A percentile compares a stretch with the other conserved stretches of the same genome.
Conservation (phyloP, 2,113 vertebrate species). For the Leucoraja erinaceus region DNA sequence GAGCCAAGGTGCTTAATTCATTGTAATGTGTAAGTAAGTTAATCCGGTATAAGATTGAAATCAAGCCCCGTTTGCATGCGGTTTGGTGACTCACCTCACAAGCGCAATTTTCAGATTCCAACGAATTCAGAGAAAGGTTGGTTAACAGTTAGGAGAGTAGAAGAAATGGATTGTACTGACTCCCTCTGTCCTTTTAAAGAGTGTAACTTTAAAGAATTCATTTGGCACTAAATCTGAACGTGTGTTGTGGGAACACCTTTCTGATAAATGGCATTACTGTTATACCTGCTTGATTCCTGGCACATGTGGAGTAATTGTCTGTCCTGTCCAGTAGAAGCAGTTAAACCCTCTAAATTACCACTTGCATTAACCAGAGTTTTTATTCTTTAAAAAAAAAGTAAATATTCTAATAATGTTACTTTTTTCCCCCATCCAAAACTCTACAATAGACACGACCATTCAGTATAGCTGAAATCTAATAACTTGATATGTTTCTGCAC, state of each 20-base stretch:
- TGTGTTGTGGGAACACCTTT: background rate
- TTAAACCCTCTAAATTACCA: constrained; percentile 6
- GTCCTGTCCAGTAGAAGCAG: background rate
- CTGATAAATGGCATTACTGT: constrained; percentile 10
- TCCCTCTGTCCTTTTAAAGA: background rate
- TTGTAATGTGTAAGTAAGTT: constrained; percentile 35
- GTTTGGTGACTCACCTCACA: constrained; percentile 25
- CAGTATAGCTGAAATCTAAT: background rate
- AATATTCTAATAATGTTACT: background rate
- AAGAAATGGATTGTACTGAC: background rate
- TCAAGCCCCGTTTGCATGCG: constrained; percentile 33
- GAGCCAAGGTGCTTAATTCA: constrained; percentile 27
- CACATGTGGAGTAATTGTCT: background rate
- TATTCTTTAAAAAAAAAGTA: background rate
- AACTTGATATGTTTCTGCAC: background rate
- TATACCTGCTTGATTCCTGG: background rate
- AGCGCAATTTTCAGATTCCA: background rate
- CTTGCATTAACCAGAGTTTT: background rate
- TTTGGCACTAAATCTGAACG: background rate
- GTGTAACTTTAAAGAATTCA: background rate
- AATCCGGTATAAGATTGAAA: background rate
- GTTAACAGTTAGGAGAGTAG: background rate
- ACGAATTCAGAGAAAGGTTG: background rate
- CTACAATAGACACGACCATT: background rate
- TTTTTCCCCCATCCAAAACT: background rate